phyloP scores from a whole-genome alignment of 2,888 invertebrate species.

The Drosophila prostipennis region DNA sequence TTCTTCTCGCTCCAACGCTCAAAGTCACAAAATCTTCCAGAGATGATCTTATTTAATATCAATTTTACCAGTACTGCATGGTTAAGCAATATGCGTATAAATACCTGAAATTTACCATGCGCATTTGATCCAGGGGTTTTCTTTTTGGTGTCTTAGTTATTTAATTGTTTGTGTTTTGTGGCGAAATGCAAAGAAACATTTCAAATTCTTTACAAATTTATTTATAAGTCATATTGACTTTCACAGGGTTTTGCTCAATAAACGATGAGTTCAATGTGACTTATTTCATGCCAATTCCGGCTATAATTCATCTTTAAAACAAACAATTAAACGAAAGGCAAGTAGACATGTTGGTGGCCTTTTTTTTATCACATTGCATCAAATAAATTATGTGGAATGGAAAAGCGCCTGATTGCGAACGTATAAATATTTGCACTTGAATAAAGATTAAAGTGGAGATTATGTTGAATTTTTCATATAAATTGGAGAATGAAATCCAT shows the following conservation, averaged over 20 bases:
- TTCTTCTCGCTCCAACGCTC: too few species aligned
- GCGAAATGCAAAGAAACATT: neutral
- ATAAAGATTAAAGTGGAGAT: conserved; percentile 17
- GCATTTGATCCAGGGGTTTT: too few species aligned
- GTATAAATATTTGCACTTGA: conserved; percentile 27
- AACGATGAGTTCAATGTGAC: neutral
- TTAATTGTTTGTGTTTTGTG: too few species aligned
- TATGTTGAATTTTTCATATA: conserved; percentile 11
- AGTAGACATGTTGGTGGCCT: neutral
- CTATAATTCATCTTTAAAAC: neutral
- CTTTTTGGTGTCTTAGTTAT: too few species aligned
- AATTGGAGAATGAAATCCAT: conserved; percentile 19
- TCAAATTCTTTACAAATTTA: too few species aligned
- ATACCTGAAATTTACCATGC: too few species aligned
- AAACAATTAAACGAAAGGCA: conserved; percentile 5
- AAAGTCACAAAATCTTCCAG: too few species aligned
- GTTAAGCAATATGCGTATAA: too few species aligned
- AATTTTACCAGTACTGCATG: too few species aligned
- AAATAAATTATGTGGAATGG: conserved; percentile 11
- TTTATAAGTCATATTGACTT: too few species aligned
- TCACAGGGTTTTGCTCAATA: neutral
- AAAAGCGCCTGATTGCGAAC: neutral
- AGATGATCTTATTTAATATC: too few species aligned
- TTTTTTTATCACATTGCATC: neutral
- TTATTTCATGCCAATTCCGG: neutral